Evolutionary conservation across 2,797 vertebrate genomes (phyloP).

Genomic region (Pyrocephalus nanus): DNA sequence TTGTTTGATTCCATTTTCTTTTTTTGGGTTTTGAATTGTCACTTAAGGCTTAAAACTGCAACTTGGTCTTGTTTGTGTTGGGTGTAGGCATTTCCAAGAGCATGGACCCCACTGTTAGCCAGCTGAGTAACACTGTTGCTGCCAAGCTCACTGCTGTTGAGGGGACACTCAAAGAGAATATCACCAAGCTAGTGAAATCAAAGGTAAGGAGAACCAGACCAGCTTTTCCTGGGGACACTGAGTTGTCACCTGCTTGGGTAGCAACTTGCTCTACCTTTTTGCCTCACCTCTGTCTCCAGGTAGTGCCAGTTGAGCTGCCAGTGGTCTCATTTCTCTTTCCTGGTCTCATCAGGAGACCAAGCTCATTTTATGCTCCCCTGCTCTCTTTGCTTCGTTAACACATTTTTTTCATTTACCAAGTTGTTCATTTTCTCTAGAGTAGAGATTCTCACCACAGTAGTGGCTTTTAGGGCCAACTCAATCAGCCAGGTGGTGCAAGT

Average conservation of each 20-base stretch:
- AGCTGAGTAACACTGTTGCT: slow-evolving; percentile 86
- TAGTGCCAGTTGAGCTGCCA: not conserved
- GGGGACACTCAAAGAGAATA: slow-evolving; percentile 89
- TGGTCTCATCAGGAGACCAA: not conserved
- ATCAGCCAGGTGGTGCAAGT: not conserved
- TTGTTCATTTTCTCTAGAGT: not conserved
- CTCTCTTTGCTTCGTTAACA: not conserved
- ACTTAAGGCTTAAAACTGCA: not conserved
- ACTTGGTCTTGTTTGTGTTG: not conserved
- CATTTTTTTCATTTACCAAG: not conserved
- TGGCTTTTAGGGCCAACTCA: not conserved
- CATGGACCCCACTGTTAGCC: slow-evolving; percentile 89
- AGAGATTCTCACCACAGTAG: not conserved
- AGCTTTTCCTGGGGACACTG: not conserved
- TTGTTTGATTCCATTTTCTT: not conserved
- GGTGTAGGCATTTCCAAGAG: slow-evolving; percentile 89
- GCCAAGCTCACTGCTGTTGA: slow-evolving; percentile 91
- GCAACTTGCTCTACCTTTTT: not conserved
- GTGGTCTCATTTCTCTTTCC: not conserved
- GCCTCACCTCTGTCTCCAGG: not conserved
- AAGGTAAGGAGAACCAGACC: slow-evolving; percentile 81
- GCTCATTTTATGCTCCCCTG: not conserved
- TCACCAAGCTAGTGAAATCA: slow-evolving; percentile 93
- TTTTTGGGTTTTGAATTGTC: not conserved
- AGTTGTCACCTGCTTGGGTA: not conserved